These are phyloP conservation scores for Puffinus mauretanicus DNA, from an alignment of 2,113 vertebrate genomes.

Conservation along the genomic window DNA sequence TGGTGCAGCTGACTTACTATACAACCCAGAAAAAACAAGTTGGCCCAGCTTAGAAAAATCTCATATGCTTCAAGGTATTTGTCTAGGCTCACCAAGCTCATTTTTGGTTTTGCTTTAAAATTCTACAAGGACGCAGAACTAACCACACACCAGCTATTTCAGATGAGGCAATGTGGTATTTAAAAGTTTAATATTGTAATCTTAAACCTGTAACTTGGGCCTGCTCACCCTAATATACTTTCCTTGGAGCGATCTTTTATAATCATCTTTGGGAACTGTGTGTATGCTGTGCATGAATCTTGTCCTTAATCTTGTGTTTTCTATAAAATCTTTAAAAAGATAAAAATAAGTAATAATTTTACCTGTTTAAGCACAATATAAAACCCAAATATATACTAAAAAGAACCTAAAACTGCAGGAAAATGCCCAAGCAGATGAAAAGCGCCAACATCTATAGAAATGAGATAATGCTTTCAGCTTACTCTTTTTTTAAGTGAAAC, in stretches of 20 bases:
- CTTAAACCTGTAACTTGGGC: neutral
- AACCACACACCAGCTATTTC: neutral
- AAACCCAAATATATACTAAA: neutral
- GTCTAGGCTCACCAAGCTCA: neutral
- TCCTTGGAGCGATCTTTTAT: neutral
- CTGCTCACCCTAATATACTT: neutral
- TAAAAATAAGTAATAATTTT: neutral
- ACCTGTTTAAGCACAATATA: neutral
- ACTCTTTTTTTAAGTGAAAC: neutral
- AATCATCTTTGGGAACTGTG: neutral
- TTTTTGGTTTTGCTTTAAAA: slow-evolving; percentile 49
- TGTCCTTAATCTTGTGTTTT: neutral
- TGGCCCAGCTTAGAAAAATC: slow-evolving; percentile 3
- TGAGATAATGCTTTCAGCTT: neutral
- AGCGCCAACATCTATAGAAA: neutral
- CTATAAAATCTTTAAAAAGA: neutral
- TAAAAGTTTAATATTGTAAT: slow-evolving; percentile 13
- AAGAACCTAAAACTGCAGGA: neutral
- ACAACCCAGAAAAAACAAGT: slow-evolving; percentile 11
- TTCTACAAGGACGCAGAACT: neutral
- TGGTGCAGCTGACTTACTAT: neutral
- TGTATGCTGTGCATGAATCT: neutral
- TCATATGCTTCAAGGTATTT: slow-evolving; percentile 36
- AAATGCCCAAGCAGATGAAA: neutral
- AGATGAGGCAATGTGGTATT: neutral